Base-by-base conservation (phyloP, 2,797 vertebrate genomes). In the Parambassis ranga region DNA sequence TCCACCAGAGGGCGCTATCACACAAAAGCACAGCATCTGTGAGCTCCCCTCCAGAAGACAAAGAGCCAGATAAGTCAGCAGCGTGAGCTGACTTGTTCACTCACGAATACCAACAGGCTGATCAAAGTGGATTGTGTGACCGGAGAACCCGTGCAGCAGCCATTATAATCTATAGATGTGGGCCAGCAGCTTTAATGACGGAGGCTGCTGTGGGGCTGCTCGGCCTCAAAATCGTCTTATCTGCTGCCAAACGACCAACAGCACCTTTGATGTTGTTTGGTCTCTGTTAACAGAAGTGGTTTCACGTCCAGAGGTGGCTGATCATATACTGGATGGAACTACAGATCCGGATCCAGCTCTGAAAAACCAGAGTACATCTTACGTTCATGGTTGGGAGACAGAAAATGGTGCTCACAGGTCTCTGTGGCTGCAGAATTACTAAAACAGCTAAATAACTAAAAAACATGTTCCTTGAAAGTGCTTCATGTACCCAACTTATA, bases 1-100 rank as follows among this genome's bases (percentile, higher is more conserved):
- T 7, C 73, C 89, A 87, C 67, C 82, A 87, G 89, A 79, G 74
- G 84, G 85, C 33, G 2, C 30, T 65, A 10, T 71, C 46, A 67
- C 1, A 84, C 69, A 66, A 49, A 79, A 47, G 23, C 65, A 61
- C 11, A 52, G 35, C 14, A 11, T 4, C 16, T 2, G 9, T 14
- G 41, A 60, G 36, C 4, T 20, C 3, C 37, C 10, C 19, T 23
- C 23, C 65, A 65, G 30, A 28, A 67, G 67, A 75, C 73, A 65
- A 76, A 78, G 75, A 71, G 42, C 5, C 33, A 26, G 10, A 52
- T 2, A 59, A 59, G 55, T 72, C 57, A 58, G 20, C 62, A 62
- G 65, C 73, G 56, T 58, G 67, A 79, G 52, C 65, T 2, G 64
- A 83, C 84, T 83, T 49, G 79, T 81, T 69, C 55, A 11, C 53